Percentiles rank a stretch among this genome's conserved stretches.
phyloP scores from a whole-genome alignment of 2,888 invertebrate genomes.

The Tipula vernalis region DNA sequence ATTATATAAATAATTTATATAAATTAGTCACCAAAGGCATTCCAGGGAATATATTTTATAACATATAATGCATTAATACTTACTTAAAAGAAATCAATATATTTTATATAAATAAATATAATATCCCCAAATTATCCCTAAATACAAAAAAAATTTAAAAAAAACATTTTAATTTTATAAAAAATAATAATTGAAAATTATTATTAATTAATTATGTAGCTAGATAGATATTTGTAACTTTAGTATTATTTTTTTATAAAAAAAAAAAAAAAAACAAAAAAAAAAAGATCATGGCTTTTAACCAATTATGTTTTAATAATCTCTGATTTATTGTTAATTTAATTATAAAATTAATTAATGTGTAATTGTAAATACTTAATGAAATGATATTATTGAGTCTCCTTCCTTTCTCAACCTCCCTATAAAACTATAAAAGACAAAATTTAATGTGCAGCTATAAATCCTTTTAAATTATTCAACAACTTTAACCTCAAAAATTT shows the following conservation, averaged over 20 bases:
- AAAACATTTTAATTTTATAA: neutral
- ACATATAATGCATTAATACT: neutral
- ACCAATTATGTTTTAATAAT: neutral
- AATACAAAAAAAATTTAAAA: neutral
- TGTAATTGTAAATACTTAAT: neutral
- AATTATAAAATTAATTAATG: neutral
- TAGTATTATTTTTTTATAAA: neutral
- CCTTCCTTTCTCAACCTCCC: neutral
- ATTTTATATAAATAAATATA: neutral
- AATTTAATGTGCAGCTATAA: neutral
- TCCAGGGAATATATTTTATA: conserved; percentile 10
- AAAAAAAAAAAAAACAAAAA: neutral
- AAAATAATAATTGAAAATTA: neutral
- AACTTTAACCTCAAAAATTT: neutral
- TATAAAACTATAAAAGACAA: neutral
- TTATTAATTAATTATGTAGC: neutral
- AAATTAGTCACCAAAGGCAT: conserved; percentile 11
- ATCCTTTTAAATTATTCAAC: neutral
- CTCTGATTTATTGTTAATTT: neutral
- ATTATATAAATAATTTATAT: neutral
- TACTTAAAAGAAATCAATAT: neutral
- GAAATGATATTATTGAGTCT: neutral
- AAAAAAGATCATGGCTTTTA: neutral
- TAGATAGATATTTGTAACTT: neutral
- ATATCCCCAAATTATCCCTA: too few species aligned